Evolutionary conservation across 2,113 vertebrate genomes (phyloP).

Genomic region (Amblyopsis rosae): DNA sequence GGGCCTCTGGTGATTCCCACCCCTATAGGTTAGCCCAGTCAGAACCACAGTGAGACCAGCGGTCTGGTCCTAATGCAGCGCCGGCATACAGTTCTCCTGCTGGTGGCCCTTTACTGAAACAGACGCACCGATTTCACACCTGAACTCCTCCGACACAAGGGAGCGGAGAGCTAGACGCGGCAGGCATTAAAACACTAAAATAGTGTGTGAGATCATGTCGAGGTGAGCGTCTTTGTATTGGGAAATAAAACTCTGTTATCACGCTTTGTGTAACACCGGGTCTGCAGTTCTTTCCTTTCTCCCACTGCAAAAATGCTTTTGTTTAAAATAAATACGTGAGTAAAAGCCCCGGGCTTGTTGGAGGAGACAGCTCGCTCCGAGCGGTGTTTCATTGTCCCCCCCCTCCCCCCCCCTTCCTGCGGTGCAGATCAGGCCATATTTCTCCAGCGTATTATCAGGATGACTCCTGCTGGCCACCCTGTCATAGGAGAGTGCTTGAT

Average conservation of each 20-base stretch:
- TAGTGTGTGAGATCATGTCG: conserved; percentile 23
- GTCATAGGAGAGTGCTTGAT: conserved; percentile 99
- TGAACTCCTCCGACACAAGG: conserved; percentile 51
- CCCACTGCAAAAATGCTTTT: conserved; percentile 28
- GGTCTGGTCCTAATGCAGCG: conserved; percentile 72
- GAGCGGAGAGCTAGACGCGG: conserved; percentile 46
- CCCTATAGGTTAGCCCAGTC: conserved; percentile 60
- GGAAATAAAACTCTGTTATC: conserved; percentile 31
- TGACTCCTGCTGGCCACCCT: conserved; percentile 96
- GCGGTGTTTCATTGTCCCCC: conserved; percentile 53
- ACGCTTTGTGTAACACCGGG: not conserved
- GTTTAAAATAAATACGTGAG: conserved; percentile 43
- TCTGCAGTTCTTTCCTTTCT: not conserved
- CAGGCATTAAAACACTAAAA: conserved; percentile 51
- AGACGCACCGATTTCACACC: conserved; percentile 60
- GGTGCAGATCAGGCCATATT: conserved; percentile 81
- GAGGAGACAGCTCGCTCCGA: conserved; percentile 55
- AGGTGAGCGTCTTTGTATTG: conserved; percentile 29
- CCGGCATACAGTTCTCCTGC: conserved; percentile 74
- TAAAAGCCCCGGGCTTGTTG: conserved; percentile 41
- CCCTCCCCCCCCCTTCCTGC: conserved; percentile 7
- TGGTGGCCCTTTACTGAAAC: conserved; percentile 66
- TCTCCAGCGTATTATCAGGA: conserved; percentile 91
- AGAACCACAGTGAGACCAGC: conserved; percentile 79
- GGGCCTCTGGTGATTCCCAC: too few species aligned